Evolutionary conservation across 2,888 invertebrate species (phyloP), one percentile per base, ranked within the genome.

Genomic region (Drosophila formosana): DNA sequence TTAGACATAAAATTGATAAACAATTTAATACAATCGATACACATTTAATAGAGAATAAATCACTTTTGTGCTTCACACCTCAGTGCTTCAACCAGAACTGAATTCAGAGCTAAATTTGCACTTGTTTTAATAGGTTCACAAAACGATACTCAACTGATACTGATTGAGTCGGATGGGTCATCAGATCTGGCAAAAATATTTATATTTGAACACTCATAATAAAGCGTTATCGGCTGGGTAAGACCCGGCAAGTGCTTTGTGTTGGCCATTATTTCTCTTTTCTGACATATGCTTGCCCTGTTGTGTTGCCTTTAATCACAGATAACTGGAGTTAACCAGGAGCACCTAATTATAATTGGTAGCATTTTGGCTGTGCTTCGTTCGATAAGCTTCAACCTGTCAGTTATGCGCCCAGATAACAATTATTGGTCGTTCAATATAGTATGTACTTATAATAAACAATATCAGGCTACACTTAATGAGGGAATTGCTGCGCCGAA

Each of bases 291-390:
- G 62, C 60, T 63, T 13, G 41, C 30, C 45, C 7, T 49, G 25
- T 37, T 53, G 51, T 69, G 57, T 47, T 68, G 75, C 37, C 60
- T 49, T 67, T 63, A 66, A 81, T 75, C 72, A 47, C 2, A 41
- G 88, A 87, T 84, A 84, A 78, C 11, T n/a, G n/a, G 60, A 55
- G 43, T 13, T 30, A 47, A 46, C 8, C 67, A 51, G 66, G 58
- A 85, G 72, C 58, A 61, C 52, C 64, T 86, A 85, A 86, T 86
- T 88, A 80, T 85, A 82, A 85, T 88, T 85, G 73, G 80, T 63
- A 71, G 75, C 74, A 68, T 76, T 82, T 75, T 64, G 60, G 37
- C 45, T 64, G 43, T 56, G 23, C 11, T 4, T 23, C 39, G 78
- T 4, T 23, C 39, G 78, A 86, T 83, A 83, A 84, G 57, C 57